Percentiles rank a stretch among this genome's conserved stretches.
phyloP scores from a whole-genome alignment of 2,888 invertebrate genomes.

The Rotaria magnacalcarata region DNA sequence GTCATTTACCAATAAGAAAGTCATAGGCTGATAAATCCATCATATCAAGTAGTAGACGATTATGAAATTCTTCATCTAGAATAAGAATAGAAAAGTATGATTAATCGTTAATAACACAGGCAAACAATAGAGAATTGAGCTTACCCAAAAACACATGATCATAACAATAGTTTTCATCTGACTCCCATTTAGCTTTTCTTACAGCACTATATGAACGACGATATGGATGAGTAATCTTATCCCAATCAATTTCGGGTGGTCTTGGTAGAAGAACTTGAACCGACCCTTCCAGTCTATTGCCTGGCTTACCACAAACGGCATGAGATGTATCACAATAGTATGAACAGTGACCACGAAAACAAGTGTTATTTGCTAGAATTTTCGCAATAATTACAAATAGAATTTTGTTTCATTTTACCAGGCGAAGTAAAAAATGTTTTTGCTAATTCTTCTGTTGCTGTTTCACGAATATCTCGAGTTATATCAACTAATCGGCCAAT shows the following conservation, averaged over 20 bases:
- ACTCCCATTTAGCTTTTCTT: conserved; percentile 90
- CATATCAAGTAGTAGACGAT: conserved; percentile 80
- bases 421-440: conserved; percentile 64
- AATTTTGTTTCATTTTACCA: conserved; percentile 52
- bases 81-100: background rate
- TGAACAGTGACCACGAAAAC: conserved; percentile 62
- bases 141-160: conserved; percentile 81
- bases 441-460: conserved; percentile 72
- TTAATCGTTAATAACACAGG: background rate
- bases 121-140: background rate
- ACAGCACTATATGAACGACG: conserved; percentile 86
- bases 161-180: conserved; percentile 82
- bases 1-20: conserved; percentile 71
- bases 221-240: conserved; percentile 91
- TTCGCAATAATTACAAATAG: background rate
- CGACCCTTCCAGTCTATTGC: conserved; percentile 85
- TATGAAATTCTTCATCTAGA: conserved; percentile 70
- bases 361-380: conserved; percentile 59
- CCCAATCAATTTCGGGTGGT: conserved; percentile 73
- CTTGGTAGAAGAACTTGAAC: conserved; percentile 90
- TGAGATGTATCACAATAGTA: conserved; percentile 65
- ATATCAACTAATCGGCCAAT: conserved; percentile 86
- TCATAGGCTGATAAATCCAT: conserved; percentile 95
- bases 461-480: conserved; percentile 81
- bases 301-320: conserved; percentile 86